Base-by-base conservation (phyloP, 2,113 vertebrate genomes). In the Dipodomys ordii region DNA sequence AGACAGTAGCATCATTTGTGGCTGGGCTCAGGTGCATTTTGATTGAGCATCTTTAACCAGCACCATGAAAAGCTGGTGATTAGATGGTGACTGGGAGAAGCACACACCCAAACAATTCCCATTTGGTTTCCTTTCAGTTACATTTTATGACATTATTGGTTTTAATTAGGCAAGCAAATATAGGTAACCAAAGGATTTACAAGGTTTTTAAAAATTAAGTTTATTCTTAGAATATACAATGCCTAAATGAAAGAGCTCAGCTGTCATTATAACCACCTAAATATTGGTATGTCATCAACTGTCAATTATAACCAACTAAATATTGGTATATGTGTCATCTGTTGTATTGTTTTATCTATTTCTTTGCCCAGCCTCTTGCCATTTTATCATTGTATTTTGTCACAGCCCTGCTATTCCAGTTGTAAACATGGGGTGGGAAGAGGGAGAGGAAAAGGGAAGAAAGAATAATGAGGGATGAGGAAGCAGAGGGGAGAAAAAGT, bases 121-220 rank as follows among this genome's bases (percentile, higher is more conserved):
- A 19, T 19, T 35, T 67, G 22, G 23, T 87, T 90, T 93, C 65
- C 39, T 90, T 90, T 49, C 60, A 65, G 13, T 46, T 82, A 49
- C 28, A 30, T 12, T 57, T 44, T n/a, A 39, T 22, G 39, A 68
- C 22, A 18, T 71, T n/a, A 46, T 39, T 83, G 71, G 28, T 44
- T 93, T 86, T 72, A 91, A 73, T 80, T 81, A 84, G 44, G 90
- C 79, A 76, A 28, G 13, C 22, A 87, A 83, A 46, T 49, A 18
- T 13, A 16, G 87, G 46, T 32, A 87, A 60, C 25, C 25, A 76
- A 92, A 64, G 39, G 27, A 20, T n/a, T 87, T 57, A 57, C 53
- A 57, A 4, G 35, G 69, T 46, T 87, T 67, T 16, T 83, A 44
- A 49, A 22, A 8, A 19, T 72, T 30, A 16, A 23, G 28, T 94